Conservation (phyloP, 2,888 invertebrate genomes). For the Mythimna loreyi region DNA sequence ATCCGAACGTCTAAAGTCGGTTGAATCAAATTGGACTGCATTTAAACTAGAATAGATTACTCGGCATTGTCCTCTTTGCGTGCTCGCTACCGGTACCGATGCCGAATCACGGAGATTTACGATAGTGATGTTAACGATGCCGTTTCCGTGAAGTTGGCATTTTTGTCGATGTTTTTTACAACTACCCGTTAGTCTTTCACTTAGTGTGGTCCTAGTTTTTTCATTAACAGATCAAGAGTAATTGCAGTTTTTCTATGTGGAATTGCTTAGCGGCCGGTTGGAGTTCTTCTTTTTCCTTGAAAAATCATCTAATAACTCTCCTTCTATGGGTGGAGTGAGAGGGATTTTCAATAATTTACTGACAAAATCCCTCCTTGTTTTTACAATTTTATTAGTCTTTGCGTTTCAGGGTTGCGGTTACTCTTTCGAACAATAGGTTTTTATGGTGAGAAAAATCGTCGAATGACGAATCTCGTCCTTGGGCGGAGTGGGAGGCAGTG, state of each 20-base stretch:
- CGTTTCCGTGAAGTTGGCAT: not conserved
- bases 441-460: too few relatives aligned
- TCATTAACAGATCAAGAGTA: too few relatives aligned
- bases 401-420: too few relatives aligned
- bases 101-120: slow-evolving; percentile 13
- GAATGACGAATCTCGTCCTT: too few relatives aligned
- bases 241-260: too few relatives aligned
- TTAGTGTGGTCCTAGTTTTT: too few relatives aligned
- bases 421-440: too few relatives aligned
- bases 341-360: not conserved
- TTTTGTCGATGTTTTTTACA: slow-evolving; percentile 7
- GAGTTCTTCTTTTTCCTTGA: too few relatives aligned
- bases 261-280: too few relatives aligned
- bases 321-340: not conserved
- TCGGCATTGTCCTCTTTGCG: slow-evolving; percentile 23
- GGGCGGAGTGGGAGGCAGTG: too few relatives aligned
- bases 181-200: too few relatives aligned
- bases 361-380: not conserved
- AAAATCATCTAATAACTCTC: too few relatives aligned
- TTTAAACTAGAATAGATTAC: slow-evolving; percentile 48
- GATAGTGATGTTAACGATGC: slow-evolving; percentile 1
- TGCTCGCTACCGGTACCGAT: slow-evolving; percentile 2
- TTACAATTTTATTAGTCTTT: not conserved
- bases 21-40: slow-evolving; percentile 50
- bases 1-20: slow-evolving; percentile 34